Conservation (phyloP, 2,797 vertebrate genomes). For the Spinus olivaceus region DNA sequence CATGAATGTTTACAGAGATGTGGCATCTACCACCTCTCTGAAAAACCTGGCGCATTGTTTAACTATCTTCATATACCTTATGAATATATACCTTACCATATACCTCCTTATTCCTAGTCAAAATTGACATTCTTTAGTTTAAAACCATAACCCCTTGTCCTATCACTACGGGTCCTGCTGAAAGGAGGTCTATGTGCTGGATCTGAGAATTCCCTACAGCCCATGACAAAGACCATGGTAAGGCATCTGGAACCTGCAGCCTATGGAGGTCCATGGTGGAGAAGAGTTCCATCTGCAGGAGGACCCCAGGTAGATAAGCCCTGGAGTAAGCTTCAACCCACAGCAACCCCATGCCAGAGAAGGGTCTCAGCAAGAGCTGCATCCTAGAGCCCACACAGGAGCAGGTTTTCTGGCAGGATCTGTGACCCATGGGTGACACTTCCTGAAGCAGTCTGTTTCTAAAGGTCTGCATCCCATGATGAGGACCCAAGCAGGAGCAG, state of each 20-base stretch:
- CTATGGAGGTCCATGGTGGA: background rate
- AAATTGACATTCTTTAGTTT: background rate
- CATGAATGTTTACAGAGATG: background rate
- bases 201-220: background rate
- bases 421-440: background rate
- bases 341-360: accelerated
- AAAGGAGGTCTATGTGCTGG: background rate
- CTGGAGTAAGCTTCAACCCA: background rate
- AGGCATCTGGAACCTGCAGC: background rate
- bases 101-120: background rate
- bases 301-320: background rate
- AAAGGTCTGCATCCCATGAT: background rate
- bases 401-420: background rate
- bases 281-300: background rate
- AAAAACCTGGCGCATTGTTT: background rate
- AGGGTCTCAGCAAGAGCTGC: background rate
- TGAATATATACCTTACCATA: too few relatives aligned
- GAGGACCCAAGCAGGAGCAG: background rate
- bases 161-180: background rate
- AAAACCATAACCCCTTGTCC: background rate
- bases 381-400: background rate
- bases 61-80: background rate
- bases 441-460: background rate
- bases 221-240: too few relatives aligned
- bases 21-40: background rate